Conservation (phyloP, 2,797 vertebrate species). For the Gila robusta region DNA sequence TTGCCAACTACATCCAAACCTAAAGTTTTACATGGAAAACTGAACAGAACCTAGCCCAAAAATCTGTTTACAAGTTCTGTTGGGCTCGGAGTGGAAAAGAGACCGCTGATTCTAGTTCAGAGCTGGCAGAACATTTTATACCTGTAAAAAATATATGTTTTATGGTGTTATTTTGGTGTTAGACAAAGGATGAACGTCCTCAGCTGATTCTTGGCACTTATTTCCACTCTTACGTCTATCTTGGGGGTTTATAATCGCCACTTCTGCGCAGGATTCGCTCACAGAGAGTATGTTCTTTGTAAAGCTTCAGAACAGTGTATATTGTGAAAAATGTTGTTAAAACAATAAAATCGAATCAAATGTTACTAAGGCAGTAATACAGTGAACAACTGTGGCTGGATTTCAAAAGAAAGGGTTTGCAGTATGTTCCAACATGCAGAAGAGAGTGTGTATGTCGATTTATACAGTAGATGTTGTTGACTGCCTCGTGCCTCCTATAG, state of each 20-base stretch:
- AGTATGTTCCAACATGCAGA: background rate
- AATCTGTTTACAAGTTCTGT: background rate
- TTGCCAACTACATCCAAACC: background rate
- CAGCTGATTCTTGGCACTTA: background rate
- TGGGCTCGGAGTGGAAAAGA: background rate
- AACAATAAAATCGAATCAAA: background rate
- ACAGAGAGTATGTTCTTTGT: background rate
- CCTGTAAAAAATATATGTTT: background rate
- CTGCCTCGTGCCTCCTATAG: conserved; percentile 26
- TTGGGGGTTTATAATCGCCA: background rate
- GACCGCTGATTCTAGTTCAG: background rate
- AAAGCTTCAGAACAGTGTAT: background rate
- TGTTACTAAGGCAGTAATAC: background rate
- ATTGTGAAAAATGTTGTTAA: background rate
- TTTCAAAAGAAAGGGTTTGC: background rate
- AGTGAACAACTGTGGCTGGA: background rate
- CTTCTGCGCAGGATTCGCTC: background rate
- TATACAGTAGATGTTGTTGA: conserved; percentile 37
- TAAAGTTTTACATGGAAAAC: background rate
- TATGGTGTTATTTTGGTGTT: background rate
- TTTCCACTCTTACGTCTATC: background rate
- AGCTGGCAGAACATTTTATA: background rate
- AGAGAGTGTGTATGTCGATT: conserved; percentile 2
- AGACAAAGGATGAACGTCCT: background rate
- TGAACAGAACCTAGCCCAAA: background rate